Conservation (phyloP, 2,888 invertebrate genomes). For the Epinotia ramella region DNA sequence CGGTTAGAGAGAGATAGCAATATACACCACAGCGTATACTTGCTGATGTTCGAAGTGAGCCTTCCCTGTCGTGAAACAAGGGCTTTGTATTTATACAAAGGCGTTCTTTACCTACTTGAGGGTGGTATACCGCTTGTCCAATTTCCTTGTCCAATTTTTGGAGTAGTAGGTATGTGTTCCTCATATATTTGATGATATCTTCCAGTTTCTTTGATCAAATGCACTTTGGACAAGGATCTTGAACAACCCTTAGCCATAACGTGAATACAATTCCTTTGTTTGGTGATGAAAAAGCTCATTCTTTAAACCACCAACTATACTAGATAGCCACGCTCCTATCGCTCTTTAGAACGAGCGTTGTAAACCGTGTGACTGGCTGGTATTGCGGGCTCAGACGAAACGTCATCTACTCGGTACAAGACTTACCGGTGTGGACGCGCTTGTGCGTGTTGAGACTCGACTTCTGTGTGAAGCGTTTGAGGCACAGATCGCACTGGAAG, state of each 20-base stretch:
- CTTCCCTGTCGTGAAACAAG: not conserved
- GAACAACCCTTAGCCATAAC: no score
- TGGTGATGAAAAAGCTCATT: not conserved
- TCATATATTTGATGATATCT: no score
- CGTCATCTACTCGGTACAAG: slow-evolving; percentile 16
- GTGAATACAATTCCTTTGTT: not conserved
- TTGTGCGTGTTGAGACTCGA: slow-evolving; percentile 93
- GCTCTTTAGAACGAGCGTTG: not conserved
- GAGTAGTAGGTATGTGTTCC: no score
- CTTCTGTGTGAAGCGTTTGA: slow-evolving; percentile 92
- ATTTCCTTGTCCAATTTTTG: no score
- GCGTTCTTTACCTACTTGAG: not conserved
- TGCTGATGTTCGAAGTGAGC: slow-evolving; percentile 4
- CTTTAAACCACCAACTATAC: not conserved
- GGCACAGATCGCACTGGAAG: slow-evolving; percentile 90
- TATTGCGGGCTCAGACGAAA: not conserved
- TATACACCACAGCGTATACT: not conserved
- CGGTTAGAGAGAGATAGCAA: not conserved
- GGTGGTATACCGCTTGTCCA: no score
- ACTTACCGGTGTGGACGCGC: slow-evolving; percentile 89
- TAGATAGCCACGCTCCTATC: not conserved
- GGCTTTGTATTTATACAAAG: not conserved
- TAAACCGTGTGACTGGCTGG: not conserved
- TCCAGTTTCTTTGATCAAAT: no score
- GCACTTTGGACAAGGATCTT: no score